Conservation (phyloP, 1,140 invertebrate genomes). For the Monomorium pharaonis region DNA sequence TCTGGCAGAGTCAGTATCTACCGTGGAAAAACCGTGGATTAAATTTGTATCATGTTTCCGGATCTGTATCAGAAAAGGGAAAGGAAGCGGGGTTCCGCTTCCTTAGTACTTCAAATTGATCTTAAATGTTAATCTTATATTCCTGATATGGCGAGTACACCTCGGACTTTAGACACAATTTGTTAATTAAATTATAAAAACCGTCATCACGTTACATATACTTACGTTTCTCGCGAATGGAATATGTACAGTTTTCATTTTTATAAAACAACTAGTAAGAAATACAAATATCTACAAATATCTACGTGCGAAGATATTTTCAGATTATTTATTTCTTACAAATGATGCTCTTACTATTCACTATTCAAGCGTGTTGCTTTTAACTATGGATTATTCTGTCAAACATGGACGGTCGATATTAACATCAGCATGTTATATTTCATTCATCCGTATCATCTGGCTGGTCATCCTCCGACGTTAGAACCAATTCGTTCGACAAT, state of each 20-base stretch:
- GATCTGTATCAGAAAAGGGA: background rate
- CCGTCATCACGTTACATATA: too few species aligned
- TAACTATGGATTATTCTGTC: constrained; percentile 12
- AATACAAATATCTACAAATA: background rate
- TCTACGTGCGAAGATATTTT: background rate
- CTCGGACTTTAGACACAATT: background rate
- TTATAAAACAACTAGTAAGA: background rate
- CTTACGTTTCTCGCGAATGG: background rate
- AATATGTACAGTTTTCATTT: background rate
- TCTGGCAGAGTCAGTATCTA: background rate
- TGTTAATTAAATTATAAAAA: background rate
- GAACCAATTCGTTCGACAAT: constrained; percentile 50
- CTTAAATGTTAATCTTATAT: background rate
- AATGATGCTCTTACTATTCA: background rate
- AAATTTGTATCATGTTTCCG: constrained; percentile 23
- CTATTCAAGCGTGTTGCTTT: too few species aligned
- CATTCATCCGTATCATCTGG: constrained; percentile 9
- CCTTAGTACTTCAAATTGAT: background rate
- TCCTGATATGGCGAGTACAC: background rate
- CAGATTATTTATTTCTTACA: background rate
- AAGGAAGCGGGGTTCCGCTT: background rate
- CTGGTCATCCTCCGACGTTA: constrained; percentile 38
- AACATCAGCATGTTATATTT: constrained; percentile 25
- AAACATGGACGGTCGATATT: background rate
- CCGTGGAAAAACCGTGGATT: constrained; percentile 50